Evolutionary conservation across 2,113 vertebrate genomes (phyloP), one percentile per base, ranked within the genome.

Genomic region (Ophiodon elongatus): DNA sequence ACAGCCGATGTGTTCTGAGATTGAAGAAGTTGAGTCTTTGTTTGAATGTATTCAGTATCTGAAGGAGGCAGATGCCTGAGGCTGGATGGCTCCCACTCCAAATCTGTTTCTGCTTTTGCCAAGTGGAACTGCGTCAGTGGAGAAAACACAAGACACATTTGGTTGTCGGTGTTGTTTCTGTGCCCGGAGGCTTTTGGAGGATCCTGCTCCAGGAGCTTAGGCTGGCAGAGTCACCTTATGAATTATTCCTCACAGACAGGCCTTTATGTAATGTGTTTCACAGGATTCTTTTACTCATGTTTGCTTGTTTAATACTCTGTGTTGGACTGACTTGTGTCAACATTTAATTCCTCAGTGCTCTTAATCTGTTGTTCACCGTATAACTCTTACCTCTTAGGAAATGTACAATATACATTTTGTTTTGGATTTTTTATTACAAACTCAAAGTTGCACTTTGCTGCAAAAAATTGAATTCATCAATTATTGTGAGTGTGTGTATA

Each of bases 71-170:
- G 65, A 68, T 43, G 50, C 54, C 80, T n/a, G 65, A 83, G 59
- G 41, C 82, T 79, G 83, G 57, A 25, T 23, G 25, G 25, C 85
- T 84, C 87, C 77, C 85, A 77, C 90, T 67, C 56, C 68, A 75
- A 87, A 81, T 80, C 85, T 83, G 86, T 79, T 23, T 66, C 69
- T 81, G 73, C 37, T 31, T 39, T 8, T 54, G 81, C 81, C 82
- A 82, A 78, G 73, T 66, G 81, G 60, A 68, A 2, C 33, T 0
- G 25, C 35, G 52, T 84, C 75, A 62, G 45, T 0, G 41, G 29
- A 13, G 23, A 33, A 82, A 85, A 19, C 78, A 59, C 37, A 3
- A 45, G 81, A 57, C 54, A 19, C 3, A 39, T 8, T 37, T 19
- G 25, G 79, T 19, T 43, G 14, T 19, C 9, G 37, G n/a, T 63